These are phyloP conservation scores for Pandemis cinnamomeana DNA, from an alignment of 2,888 invertebrate species.

Conservation along the genomic window DNA sequence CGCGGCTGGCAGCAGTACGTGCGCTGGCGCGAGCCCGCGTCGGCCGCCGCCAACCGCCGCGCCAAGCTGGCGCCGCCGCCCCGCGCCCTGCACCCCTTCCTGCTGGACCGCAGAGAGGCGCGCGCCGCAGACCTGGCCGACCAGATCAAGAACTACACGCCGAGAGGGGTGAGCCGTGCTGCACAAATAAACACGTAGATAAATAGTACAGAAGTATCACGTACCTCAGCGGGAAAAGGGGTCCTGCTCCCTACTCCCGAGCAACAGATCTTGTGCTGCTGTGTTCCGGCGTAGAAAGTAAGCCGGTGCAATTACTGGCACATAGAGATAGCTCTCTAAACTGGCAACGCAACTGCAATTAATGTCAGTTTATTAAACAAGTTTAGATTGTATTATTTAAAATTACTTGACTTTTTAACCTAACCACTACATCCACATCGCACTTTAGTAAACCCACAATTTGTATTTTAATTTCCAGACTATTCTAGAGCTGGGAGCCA, in stretches of 20 bases:
- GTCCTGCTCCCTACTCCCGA: too few relatives aligned
- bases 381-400: not conserved
- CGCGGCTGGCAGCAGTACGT: conserved; percentile 97
- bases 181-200: too few relatives aligned
- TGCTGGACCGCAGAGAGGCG: conserved; percentile 67
- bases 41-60: conserved; percentile 94
- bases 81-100: conserved; percentile 87
- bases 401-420: too few relatives aligned
- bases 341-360: too few relatives aligned
- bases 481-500: conserved; percentile 95
- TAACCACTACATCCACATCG: too few relatives aligned
- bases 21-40: conserved; percentile 94
- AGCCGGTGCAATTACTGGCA: too few relatives aligned
- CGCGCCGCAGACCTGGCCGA: conserved; percentile 64
- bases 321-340: too few relatives aligned
- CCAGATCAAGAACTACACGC: conserved; percentile 90
- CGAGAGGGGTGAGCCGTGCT: conserved; percentile 86
- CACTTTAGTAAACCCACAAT: not conserved
- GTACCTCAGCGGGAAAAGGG: too few relatives aligned
- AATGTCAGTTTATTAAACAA: too few relatives aligned
- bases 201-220: too few relatives aligned
- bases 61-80: conserved; percentile 89
- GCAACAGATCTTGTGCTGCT: too few relatives aligned
- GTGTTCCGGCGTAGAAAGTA: too few relatives aligned
- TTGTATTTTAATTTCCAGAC: conserved; percentile 86